Conservation (phyloP, 1,140 invertebrate genomes). For the Stegodyphus dumicola region DNA sequence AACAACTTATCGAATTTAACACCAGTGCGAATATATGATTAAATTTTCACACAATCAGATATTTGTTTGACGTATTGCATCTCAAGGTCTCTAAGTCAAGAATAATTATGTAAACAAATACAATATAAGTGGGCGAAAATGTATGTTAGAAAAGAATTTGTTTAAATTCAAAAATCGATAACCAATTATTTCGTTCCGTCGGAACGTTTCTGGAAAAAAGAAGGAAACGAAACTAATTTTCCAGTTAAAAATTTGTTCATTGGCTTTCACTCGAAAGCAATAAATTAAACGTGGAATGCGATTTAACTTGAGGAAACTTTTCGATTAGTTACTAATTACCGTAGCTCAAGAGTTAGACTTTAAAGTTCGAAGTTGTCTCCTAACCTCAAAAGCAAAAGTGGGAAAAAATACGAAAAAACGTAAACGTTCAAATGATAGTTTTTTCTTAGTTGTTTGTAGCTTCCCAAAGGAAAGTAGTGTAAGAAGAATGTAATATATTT, state of each 20-base stretch:
- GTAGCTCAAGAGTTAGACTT: background rate
- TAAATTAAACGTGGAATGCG: conserved; percentile 54
- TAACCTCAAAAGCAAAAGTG: background rate
- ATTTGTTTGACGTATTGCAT: no score
- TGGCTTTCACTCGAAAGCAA: conserved; percentile 32
- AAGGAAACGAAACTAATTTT: conserved; percentile 41
- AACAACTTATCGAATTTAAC: no score
- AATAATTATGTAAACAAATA: no score
- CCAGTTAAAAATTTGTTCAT: conserved; percentile 49
- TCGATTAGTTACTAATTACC: conserved; percentile 52
- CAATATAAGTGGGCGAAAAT: no score
- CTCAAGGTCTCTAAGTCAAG: no score
- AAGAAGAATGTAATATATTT: no score
- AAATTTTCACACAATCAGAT: no score
- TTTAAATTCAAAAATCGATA: conserved; percentile 24
- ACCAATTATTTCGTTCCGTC: conserved; percentile 37
- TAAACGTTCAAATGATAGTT: no score
- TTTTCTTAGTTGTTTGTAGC: no score
- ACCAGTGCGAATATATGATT: no score
- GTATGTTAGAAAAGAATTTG: background rate
- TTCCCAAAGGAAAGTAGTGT: no score
- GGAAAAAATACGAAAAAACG: no score
- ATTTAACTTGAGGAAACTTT: conserved; percentile 36
- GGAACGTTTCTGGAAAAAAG: background rate
- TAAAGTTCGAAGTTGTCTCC: background rate